These are phyloP conservation scores for Cactoblastis cactorum DNA, from an alignment of 2,888 invertebrate species.

Conservation along the genomic window DNA sequence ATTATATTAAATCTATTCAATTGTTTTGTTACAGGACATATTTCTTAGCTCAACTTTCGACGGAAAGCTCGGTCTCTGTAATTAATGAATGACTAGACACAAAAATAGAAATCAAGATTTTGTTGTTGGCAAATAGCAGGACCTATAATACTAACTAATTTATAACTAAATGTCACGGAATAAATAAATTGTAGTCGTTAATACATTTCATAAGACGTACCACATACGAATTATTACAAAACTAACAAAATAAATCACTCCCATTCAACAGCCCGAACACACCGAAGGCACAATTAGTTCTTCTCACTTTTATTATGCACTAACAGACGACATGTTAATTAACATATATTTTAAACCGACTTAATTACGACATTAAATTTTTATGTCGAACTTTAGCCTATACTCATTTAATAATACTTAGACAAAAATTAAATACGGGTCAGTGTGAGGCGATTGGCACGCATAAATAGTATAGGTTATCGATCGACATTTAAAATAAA, in stretches of 20 bases:
- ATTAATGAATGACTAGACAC: background rate
- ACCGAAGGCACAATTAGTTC: conserved; percentile 42
- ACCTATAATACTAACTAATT: background rate
- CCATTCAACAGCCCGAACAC: conserved; percentile 32
- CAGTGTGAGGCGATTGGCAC: background rate
- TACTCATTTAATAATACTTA: no score
- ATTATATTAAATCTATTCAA: no score
- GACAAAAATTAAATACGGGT: no score
- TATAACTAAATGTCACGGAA: conserved; percentile 4
- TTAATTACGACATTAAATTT: background rate
- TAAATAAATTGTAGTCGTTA: conserved; percentile 17
- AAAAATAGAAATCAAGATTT: background rate
- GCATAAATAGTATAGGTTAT: background rate
- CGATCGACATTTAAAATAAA: background rate
- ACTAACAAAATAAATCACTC: conserved; percentile 29
- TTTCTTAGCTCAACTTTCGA: background rate
- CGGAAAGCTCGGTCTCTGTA: background rate
- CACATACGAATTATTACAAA: conserved; percentile 26
- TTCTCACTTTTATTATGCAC: conserved; percentile 29
- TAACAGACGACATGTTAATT: conserved; percentile 17
- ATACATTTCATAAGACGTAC: conserved; percentile 23
- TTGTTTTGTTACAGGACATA: background rate
- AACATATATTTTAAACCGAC: background rate
- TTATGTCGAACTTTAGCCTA: background rate
- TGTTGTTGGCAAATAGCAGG: background rate